Conservation (phyloP, 1,140 invertebrate genomes). For the Drosophila trapezifrons region DNA sequence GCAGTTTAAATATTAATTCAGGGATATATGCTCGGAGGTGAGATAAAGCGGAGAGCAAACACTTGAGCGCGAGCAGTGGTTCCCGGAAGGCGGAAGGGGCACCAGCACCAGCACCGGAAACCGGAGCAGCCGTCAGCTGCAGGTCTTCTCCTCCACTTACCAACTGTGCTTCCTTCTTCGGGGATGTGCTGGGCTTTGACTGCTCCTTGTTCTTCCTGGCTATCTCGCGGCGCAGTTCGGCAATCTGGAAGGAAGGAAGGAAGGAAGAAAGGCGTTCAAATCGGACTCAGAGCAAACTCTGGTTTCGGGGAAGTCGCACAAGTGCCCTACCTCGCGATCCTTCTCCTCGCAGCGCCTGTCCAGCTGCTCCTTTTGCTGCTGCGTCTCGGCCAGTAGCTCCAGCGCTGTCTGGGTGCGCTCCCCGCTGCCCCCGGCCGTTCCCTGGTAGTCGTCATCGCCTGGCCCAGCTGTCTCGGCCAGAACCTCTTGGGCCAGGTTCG, state of each 20-base stretch:
- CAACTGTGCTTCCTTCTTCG: constrained; percentile 11
- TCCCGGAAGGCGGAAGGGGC: constrained; percentile 23
- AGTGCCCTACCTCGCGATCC: constrained; percentile 87
- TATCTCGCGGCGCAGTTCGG: constrained; percentile 70
- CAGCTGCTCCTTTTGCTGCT: constrained; percentile 86
- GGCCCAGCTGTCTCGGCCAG: constrained; percentile 86
- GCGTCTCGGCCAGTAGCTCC: constrained; percentile 84
- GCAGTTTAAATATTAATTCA: constrained; percentile 80
- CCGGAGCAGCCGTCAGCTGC: constrained; percentile 13
- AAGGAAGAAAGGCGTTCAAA: too few relatives aligned
- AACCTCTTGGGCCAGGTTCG: constrained; percentile 90
- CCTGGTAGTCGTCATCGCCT: constrained; percentile 73
- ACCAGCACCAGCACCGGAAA: constrained; percentile 15
- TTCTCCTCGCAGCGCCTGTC: constrained; percentile 87
- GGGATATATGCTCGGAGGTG: constrained; percentile 57
- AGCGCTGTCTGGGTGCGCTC: constrained; percentile 51
- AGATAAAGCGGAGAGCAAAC: constrained; percentile 40
- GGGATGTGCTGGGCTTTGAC: constrained; percentile 6
- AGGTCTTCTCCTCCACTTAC: constrained; percentile 34
- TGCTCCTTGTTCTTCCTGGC: constrained; percentile 47
- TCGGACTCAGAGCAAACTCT: background rate
- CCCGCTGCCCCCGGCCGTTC: constrained; percentile 34
- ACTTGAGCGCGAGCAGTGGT: constrained; percentile 23
- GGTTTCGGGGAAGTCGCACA: constrained; percentile 41
- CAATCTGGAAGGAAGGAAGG: constrained; percentile 52